phyloP scores from a whole-genome alignment of 1,140 invertebrate species.

The Druon quercuslanigerum region DNA sequence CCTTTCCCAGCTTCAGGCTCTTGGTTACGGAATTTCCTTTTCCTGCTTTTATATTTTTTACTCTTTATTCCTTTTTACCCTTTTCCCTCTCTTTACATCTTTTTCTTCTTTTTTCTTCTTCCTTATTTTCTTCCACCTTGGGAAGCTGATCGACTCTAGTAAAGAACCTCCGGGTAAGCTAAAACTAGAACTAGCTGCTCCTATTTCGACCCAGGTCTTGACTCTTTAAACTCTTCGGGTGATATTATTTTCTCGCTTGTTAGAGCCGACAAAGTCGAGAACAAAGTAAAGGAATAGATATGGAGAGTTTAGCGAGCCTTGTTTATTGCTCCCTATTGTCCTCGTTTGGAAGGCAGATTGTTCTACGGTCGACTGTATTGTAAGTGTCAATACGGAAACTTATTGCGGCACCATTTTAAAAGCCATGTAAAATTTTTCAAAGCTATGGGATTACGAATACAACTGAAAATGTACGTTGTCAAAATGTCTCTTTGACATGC shows the following conservation, averaged over 20 bases:
- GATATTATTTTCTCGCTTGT: constrained; percentile 15
- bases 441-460: not conserved
- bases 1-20: not conserved
- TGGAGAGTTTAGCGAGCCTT: constrained; percentile 7
- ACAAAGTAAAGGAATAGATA: constrained; percentile 13
- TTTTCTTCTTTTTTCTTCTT: not conserved
- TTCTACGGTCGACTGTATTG: not conserved
- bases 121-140: not conserved
- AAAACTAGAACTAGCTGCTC: constrained; percentile 6
- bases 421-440: not conserved
- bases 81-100: no score
- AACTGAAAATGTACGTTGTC: not conserved
- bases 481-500: not conserved
- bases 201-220: not conserved
- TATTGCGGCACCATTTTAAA: not conserved
- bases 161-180: not conserved
- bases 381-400: not conserved
- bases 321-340: constrained; percentile 8
- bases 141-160: constrained; percentile 5
- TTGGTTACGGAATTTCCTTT: not conserved
- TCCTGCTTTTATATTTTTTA: not conserved
- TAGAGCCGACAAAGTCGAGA: not conserved
- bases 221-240: not conserved
- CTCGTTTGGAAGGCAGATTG: constrained; percentile 9
- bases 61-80: not conserved